A percentile compares a stretch with the other conserved stretches of the same genome.
Conservation (phyloP, 2,797 vertebrate species). For the Vireo griseus region DNA sequence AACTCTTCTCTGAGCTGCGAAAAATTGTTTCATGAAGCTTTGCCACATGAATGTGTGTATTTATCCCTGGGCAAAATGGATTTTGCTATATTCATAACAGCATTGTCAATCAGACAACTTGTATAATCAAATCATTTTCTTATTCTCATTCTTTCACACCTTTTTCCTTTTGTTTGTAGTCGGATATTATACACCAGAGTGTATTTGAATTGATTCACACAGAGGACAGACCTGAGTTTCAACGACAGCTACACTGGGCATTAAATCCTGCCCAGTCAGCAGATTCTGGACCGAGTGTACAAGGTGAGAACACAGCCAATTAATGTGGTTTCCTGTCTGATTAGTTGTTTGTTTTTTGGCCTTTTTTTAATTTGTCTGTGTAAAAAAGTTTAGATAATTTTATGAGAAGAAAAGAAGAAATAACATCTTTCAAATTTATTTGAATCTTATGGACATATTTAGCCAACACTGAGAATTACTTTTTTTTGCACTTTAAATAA, state of each 20-base stretch:
- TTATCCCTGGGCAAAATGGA: background rate
- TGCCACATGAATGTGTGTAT: background rate
- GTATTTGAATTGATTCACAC: conserved; percentile 85
- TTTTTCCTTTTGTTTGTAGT: conserved; percentile 62
- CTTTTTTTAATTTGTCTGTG: fast-evolving
- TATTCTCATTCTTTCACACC: background rate
- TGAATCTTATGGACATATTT: background rate
- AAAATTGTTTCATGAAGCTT: background rate
- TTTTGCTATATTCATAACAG: background rate
- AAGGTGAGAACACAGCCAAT: conserved; percentile 65
- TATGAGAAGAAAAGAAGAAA: background rate
- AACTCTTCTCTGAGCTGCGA: background rate
- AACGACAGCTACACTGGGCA: conserved; percentile 84
- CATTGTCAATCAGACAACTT: background rate
- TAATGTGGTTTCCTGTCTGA: background rate
- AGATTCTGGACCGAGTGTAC: conserved; percentile 67
- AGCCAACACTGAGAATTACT: background rate
- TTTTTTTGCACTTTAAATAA: background rate
- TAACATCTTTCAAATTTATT: background rate
- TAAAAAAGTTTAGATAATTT: background rate
- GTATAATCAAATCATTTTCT: background rate
- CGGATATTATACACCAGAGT: conserved; percentile 86
- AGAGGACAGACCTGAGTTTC: conserved; percentile 83
- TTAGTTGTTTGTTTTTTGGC: background rate
- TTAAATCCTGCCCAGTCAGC: conserved; percentile 69